Base-by-base conservation (phyloP, 2,888 invertebrate species). In the Aphrophora alni region DNA sequence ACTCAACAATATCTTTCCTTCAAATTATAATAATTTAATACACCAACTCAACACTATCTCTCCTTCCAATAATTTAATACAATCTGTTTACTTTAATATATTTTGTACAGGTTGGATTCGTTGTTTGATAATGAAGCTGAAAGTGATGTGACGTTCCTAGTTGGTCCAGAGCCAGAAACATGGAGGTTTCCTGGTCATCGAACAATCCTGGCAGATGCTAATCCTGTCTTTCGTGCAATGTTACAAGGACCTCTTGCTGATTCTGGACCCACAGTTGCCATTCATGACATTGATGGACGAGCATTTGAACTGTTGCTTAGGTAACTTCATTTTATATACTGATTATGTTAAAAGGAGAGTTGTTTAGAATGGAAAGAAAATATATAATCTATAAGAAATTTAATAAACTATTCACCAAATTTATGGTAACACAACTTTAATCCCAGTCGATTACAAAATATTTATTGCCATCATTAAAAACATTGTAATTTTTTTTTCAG, bases 161-260 rank as follows among this genome's bases (percentile, higher is more conserved):
- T 92, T 44, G 93, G 93, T 24, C 89, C 91, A 84, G 91, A 91
- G 79, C 91, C 91, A 26, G 92, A 92, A 85, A 91, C 91, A 24
- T 93, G 92, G 92, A 90, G 93, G 80, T 92, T 93, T 86, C 92
- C 93, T n/a, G 93, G 93, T 12, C 93, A 93, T 85, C 90, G 92
- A 7, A 90, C 91, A 72, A 90, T 92, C 69, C 89, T 94, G 33
- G 91, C 91, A 38, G 90, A 91, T 74, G 91, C 91, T 72, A 93
- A 92, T 82, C 92, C 92, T 3, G 92, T 92, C 76, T 93, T 94
- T 87, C 89, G 90, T 3, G 91, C 92, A 0, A 90, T 93, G 87
- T 87, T 91, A 33, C 71, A 84, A 51, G 89, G 89, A 33, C 88
- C 89, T 8, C 86, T 89, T 80, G 88, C 89, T 78, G 87, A 82